A percentile compares a stretch with the other conserved stretches of the same genome.
Evolutionary conservation across 2,797 vertebrate genomes (phyloP).

Genomic region (Parauchenoglanis punctatus): DNA sequence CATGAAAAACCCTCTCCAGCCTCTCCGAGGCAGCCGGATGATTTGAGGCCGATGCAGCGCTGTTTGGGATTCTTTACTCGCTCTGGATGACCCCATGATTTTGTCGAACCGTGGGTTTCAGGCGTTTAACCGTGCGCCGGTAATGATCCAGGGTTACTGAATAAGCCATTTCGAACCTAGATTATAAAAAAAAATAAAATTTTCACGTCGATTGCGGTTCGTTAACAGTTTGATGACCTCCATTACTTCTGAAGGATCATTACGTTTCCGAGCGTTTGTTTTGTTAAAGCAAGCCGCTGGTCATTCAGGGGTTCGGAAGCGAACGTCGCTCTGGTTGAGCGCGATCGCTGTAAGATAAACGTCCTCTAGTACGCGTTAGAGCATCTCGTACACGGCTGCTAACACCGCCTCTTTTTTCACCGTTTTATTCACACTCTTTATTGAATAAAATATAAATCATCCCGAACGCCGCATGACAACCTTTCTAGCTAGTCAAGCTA

Average conservation of each 20-base stretch:
- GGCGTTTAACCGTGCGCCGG: neutral
- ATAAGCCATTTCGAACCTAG: neutral
- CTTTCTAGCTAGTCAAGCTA: no score
- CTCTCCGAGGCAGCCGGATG: neutral
- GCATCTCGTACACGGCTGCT: neutral
- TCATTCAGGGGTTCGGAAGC: neutral
- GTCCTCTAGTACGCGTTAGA: neutral
- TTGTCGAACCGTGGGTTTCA: neutral
- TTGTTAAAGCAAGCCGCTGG: neutral
- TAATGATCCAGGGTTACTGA: neutral
- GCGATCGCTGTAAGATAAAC: neutral
- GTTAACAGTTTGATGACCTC: neutral
- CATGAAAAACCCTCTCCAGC: slow-evolving; percentile 15
- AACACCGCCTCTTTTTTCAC: neutral
- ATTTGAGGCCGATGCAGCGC: neutral
- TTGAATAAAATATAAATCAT: no score
- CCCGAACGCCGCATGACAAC: no score
- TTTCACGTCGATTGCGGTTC: neutral
- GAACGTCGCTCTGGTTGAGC: neutral
- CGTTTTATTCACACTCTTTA: neutral
- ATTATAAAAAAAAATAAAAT: no score
- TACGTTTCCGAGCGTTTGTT: neutral
- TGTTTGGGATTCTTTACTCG: neutral
- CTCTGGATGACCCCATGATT: neutral
- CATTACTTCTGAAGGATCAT: neutral